Evolutionary conservation across 2,797 vertebrate genomes (phyloP).

Genomic region (Dendrocincla tyrannina): DNA sequence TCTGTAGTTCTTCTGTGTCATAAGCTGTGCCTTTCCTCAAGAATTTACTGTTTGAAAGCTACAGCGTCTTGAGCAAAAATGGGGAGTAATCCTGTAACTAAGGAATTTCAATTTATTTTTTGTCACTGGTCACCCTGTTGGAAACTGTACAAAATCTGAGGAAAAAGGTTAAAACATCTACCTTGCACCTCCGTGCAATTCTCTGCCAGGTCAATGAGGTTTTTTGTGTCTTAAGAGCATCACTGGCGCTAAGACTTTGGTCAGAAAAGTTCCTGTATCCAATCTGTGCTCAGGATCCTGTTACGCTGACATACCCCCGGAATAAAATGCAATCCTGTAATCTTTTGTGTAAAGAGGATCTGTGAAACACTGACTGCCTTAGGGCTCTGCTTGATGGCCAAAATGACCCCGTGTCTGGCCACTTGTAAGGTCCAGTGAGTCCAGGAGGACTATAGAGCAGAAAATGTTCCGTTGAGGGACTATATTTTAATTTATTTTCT

Average conservation of each 20-base stretch:
- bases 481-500: neutral
- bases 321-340: neutral
- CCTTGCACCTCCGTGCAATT: neutral
- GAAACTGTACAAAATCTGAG: neutral
- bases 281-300: neutral
- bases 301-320: accelerated
- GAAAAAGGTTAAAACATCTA: neutral
- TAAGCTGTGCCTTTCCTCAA: neutral
- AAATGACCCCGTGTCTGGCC: neutral
- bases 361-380: neutral
- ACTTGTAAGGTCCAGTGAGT: neutral
- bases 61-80: neutral
- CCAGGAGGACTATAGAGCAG: neutral
- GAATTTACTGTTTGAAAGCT: neutral
- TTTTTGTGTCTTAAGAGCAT: neutral
- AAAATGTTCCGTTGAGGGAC: neutral
- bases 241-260: neutral
- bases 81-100: neutral
- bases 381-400: neutral
- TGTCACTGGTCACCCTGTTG: neutral
- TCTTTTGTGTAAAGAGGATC: neutral
- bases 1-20: neutral
- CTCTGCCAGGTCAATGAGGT: neutral
- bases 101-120: neutral
- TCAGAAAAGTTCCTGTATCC: neutral